phyloP scores from a whole-genome alignment of 2,888 invertebrate genomes.

The Taenaris catops region DNA sequence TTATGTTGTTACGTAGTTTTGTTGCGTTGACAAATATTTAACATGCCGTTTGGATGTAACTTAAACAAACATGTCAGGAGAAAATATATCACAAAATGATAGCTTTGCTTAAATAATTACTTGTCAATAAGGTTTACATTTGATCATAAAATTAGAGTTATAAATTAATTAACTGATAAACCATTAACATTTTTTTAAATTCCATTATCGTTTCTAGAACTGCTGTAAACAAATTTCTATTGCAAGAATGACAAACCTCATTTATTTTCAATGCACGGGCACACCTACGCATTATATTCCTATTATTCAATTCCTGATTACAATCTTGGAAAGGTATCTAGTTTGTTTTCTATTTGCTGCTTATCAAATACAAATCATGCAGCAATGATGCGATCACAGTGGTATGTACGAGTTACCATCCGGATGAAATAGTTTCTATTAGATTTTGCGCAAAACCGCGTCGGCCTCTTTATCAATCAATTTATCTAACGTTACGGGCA shows the following conservation, averaged over 20 bases:
- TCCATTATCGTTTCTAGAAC: no score
- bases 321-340: slow-evolving; percentile 16
- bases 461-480: slow-evolving; percentile 67
- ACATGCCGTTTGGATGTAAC: no score
- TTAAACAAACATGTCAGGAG: no score
- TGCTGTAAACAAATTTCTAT: no score
- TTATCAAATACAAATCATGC: slow-evolving; percentile 44
- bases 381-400: slow-evolving; percentile 43
- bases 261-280: slow-evolving; percentile 1
- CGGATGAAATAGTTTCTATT: slow-evolving; percentile 58
- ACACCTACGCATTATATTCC: slow-evolving; percentile 5
- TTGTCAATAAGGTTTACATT: no score
- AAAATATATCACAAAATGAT: no score
- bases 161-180: no score
- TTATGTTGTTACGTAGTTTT: neutral
- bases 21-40: no score
- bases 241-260: no score
- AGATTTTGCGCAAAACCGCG: slow-evolving; percentile 58
- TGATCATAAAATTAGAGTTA: no score
- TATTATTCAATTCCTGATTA: slow-evolving; percentile 16
- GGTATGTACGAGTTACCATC: slow-evolving; percentile 49
- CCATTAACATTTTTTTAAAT: no score
- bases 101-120: no score
- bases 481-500: slow-evolving; percentile 60
- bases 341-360: slow-evolving; percentile 21